Conservation (phyloP, 2,888 invertebrate species). For the Brachyptera putata region DNA sequence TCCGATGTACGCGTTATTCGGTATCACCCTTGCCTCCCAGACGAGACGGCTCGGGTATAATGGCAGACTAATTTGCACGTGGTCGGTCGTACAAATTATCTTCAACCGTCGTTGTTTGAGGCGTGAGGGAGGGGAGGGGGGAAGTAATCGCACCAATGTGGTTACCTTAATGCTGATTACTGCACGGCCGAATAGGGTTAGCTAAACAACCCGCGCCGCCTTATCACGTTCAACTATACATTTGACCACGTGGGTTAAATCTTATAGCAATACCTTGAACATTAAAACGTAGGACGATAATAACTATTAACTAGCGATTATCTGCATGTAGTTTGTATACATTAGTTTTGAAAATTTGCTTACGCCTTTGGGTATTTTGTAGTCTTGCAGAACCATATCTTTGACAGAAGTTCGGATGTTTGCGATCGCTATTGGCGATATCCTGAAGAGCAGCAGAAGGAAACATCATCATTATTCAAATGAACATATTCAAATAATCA, state of each 20-base stretch:
- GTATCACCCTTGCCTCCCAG: too few relatives aligned
- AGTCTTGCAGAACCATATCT: conserved; percentile 59
- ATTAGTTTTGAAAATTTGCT: conserved; percentile 35
- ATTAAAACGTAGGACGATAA: too few relatives aligned
- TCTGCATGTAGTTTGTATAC: neutral
- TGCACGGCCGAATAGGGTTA: neutral
- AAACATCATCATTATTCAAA: too few relatives aligned
- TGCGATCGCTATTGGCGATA: conserved; percentile 58
- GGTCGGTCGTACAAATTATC: neutral
- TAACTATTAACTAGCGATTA: neutral
- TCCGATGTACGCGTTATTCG: too few relatives aligned
- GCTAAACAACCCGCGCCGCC: neutral
- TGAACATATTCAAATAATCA: too few relatives aligned
- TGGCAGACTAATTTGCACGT: too few relatives aligned
- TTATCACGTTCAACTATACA: neutral
- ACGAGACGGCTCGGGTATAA: too few relatives aligned
- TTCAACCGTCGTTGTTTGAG: neutral
- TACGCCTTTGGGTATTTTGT: conserved; percentile 58
- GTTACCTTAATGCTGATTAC: conserved; percentile 19
- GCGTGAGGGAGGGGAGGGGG: too few relatives aligned
- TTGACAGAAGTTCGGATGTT: conserved; percentile 51
- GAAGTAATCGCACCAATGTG: too few relatives aligned
- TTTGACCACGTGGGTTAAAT: neutral
- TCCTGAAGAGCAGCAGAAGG: conserved; percentile 25
- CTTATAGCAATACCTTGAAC: too few relatives aligned